Base-by-base conservation (phyloP, 2,888 invertebrate species). In the Argyresthia albistria region DNA sequence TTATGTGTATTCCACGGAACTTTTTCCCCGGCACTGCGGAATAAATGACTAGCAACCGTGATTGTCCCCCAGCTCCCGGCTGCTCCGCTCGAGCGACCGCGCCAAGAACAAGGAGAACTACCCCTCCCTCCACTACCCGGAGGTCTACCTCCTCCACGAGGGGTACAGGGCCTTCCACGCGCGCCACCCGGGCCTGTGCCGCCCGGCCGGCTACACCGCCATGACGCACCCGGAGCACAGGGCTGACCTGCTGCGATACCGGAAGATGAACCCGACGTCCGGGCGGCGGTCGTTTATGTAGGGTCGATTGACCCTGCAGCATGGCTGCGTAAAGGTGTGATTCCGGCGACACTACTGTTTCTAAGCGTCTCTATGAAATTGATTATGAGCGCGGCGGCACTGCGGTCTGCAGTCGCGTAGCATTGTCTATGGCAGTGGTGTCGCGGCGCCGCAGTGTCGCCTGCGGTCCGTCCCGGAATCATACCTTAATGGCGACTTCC, bases 121-220 rank as follows among this genome's bases (percentile, higher is more conserved):
- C 78, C 99, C 99, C 0, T 84, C 90, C 0, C 88, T 99, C 0
- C 89, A 94, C 69, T 97, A 95, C 86, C 98, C 98, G 0, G 99
- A 99, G 77, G 87, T 97, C 1, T 99, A 99, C 79, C 87, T 99
- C 1, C 89, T 99, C 25, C 94, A 97, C 67, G 96, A 96, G 9
- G 86, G 86, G 0, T 87, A 86, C 67, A 57, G 74, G 1, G 65
- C 73, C 36, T 98, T 99, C 86, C 97, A 48, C 48, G 7, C 12
- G 37, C 8, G 9, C 8, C 90, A 90, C 63, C 70, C 90, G 53
- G 80, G 89, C 0, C 76, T 92, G 58, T 52, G 52, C 46, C n/a
- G n/a, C 11, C 48, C 37, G 10, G 37, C 46, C 46, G 48, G 37
- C 14, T 48, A 98, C 76, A 90, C 92, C 42, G 93, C 94, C 53